A percentile compares a stretch with the other conserved stretches of the same genome.
phyloP scores from a whole-genome alignment of 2,888 invertebrate species.

The Ceriagrion tenellum region DNA sequence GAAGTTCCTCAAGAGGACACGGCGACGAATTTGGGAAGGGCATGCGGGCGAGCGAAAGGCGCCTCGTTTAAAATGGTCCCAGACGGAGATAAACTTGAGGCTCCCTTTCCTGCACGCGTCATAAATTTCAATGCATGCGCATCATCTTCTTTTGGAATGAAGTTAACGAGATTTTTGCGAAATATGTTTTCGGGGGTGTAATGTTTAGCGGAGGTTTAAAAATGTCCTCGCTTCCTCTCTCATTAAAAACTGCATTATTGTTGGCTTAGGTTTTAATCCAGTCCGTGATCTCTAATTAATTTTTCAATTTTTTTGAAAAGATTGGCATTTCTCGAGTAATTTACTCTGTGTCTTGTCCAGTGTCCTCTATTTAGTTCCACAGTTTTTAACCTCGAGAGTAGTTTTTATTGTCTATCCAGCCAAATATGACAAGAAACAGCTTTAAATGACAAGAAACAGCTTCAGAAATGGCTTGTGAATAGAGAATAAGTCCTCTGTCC shows the following conservation, averaged over 20 bases:
- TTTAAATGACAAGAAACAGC: no score
- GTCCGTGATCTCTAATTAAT: neutral
- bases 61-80: neutral
- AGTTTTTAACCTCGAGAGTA: no score
- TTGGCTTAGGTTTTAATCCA: neutral
- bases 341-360: no score
- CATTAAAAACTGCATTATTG: neutral
- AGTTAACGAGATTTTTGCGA: neutral
- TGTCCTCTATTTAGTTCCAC: no score
- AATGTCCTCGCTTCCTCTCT: neutral
- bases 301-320: neutral
- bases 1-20: neutral
- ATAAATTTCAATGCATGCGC: neutral
- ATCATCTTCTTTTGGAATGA: neutral
- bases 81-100: neutral
- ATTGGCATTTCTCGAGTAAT: no score
- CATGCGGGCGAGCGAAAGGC: neutral
- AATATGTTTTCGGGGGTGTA: neutral
- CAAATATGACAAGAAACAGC: no score
- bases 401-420: no score
- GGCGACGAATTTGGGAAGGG: neutral
- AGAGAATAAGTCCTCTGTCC: no score
- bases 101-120: neutral
- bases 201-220: no score
- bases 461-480: no score